Percentiles rank a stretch among this genome's conserved stretches.
These are phyloP conservation scores for Leucoraja erinaceus DNA, from an alignment of 2,113 vertebrate species.

Conservation along the genomic window DNA sequence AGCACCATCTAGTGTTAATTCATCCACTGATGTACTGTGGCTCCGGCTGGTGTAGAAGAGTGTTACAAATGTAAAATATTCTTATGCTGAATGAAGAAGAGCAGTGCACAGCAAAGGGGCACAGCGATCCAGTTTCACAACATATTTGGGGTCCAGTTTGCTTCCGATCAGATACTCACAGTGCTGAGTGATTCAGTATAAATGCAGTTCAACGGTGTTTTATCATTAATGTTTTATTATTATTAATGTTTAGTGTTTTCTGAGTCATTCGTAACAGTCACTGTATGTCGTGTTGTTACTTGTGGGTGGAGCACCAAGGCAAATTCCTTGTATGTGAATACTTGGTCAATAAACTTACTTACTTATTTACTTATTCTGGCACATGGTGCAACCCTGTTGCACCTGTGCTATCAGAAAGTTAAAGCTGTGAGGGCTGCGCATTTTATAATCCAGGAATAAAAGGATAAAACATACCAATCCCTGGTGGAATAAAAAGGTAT, in stretches of 20 bases:
- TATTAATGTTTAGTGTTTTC: too few relatives aligned
- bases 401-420: not conserved
- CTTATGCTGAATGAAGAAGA: not conserved
- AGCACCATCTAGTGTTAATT: conserved; percentile 24
- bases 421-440: not conserved
- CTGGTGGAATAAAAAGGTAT: not conserved
- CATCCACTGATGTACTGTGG: not conserved
- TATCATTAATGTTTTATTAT: too few relatives aligned
- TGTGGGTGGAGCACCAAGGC: too few relatives aligned
- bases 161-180: not conserved
- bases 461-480: not conserved
- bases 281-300: too few relatives aligned
- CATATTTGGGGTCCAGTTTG: not conserved
- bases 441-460: not conserved
- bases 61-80: not conserved
- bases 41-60: not conserved
- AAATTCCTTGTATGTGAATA: too few relatives aligned
- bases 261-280: too few relatives aligned
- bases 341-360: too few relatives aligned
- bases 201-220: too few relatives aligned
- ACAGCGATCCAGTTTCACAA: not conserved
- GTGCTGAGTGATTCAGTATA: not conserved
- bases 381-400: not conserved
- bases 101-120: not conserved
- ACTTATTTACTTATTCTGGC: too few relatives aligned